Conservation (phyloP, 23 tunicate genomes). For the Clavelina lepadiformis region DNA sequence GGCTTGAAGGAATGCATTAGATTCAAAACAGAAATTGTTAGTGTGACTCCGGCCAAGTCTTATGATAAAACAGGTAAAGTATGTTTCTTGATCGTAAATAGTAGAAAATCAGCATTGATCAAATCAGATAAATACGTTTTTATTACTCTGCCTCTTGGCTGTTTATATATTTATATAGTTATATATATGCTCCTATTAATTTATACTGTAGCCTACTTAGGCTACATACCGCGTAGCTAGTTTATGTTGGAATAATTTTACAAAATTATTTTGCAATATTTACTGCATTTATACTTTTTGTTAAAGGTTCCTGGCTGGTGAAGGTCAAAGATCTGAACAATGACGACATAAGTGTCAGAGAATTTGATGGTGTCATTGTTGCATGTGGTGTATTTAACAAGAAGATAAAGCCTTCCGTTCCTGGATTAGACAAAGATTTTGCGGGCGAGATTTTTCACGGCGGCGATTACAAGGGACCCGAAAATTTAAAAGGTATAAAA, state of each 20-base stretch:
- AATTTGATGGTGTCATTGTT: slow-evolving; percentile 19
- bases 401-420: slow-evolving; percentile 24
- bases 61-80: slow-evolving; percentile 44
- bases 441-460: slow-evolving; percentile 37
- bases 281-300: too few relatives aligned
- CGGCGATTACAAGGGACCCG: slow-evolving; percentile 23
- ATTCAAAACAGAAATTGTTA: slow-evolving; percentile 31
- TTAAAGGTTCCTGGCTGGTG: slow-evolving; percentile 17
- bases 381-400: slow-evolving; percentile 12
- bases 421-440: slow-evolving; percentile 41
- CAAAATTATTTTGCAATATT: too few relatives aligned
- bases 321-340: background rate
- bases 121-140: too few relatives aligned
- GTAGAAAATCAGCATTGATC: too few relatives aligned
- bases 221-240: too few relatives aligned
- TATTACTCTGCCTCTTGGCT: too few relatives aligned
- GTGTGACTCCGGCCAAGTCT: slow-evolving; percentile 4
- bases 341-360: background rate
- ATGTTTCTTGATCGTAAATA: too few relatives aligned
- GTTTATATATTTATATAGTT: too few relatives aligned
- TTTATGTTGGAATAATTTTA: too few relatives aligned
- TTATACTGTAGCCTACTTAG: background rate
- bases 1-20: slow-evolving; percentile 15
- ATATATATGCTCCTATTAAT: background rate
- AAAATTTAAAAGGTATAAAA: slow-evolving; percentile 45